Base-by-base conservation (phyloP, 2,113 vertebrate genomes). In the Chamaetylas fuelleborni region DNA sequence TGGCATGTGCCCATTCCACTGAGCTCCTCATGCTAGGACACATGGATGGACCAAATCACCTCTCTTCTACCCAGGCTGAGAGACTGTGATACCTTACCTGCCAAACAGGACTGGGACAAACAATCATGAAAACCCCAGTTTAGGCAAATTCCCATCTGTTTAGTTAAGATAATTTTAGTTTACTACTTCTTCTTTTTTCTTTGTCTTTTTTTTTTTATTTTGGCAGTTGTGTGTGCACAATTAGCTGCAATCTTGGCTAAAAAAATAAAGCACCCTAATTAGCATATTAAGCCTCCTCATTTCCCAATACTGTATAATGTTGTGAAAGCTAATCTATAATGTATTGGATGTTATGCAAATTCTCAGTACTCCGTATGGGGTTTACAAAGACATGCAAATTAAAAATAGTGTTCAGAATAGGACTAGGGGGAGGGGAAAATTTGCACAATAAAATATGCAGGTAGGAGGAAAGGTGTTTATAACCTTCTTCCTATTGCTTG, bases 241-340 rank as follows among this genome's bases (percentile, higher is more conserved):
- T 97, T 96, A 94, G 80, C 81, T 85, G 83, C 90, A 92, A 70
- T 92, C 70, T 89, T 87, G 78, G 86, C 91, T 92, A 56, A 95
- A 94, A 92, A 94, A 92, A 92, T 66, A 83, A 90, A 93, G 56
- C 67, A 71, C 60, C 86, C 95, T 96, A 93, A 95, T 96, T 96
- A 95, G 92, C 96, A 95, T 96, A 91, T 94, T 96, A 96, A 96
- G 84, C 92, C 78, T 94, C 58, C 91, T 96, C 92, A 91, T 96
- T 95, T 95, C 95, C 92, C 96, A 94, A 72, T 96, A 93, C 94
- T 95, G 81, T 95, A 94, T 96, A 74, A 93, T 90, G 90, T 96
- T 96, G 90, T 91, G 92, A 95, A 96, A 95, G 96, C 93, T 96
- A 96, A 96, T 96, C 96, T 97, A 88, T 96, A 93, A 96, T 91